These are phyloP conservation scores for Otolemur garnettii DNA, from an alignment of 2,113 vertebrate genomes.

Conservation along the genomic window DNA sequence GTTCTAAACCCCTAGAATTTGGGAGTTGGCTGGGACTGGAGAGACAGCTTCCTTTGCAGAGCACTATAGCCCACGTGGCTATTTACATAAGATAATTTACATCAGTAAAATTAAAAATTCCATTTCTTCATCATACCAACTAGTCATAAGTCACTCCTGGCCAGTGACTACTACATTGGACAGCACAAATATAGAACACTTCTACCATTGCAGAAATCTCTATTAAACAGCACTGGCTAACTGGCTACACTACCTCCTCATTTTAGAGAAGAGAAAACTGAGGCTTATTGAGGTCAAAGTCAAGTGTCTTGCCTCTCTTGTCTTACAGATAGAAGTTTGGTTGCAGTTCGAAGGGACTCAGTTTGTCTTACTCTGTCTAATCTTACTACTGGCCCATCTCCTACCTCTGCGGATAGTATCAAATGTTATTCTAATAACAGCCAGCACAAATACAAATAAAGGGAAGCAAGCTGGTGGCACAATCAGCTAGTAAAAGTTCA, in stretches of 20 bases:
- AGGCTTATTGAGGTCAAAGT: neutral
- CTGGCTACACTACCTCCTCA: neutral
- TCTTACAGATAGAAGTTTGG: neutral
- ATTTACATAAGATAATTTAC: constrained; percentile 43
- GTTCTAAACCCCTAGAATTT: neutral
- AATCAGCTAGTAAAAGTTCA: neutral
- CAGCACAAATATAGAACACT: neutral
- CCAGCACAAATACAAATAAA: neutral
- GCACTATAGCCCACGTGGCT: neutral
- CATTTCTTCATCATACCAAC: neutral
- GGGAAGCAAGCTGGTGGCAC: neutral
- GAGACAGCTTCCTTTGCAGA: neutral
- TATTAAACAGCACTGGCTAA: neutral
- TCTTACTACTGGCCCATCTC: neutral
- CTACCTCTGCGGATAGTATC: neutral
- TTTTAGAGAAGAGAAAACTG: constrained; percentile 20
- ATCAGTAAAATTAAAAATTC: constrained; percentile 21
- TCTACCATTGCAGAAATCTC: neutral
- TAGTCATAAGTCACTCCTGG: neutral
- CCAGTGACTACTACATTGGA: neutral
- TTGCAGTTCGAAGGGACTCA: neutral
- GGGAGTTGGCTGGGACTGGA: neutral
- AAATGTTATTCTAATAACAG: neutral
- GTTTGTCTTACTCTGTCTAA: neutral
- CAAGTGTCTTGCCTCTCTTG: neutral